Evolutionary conservation across 2,888 invertebrate genomes (phyloP).

Genomic region (Phalera bucephala): DNA sequence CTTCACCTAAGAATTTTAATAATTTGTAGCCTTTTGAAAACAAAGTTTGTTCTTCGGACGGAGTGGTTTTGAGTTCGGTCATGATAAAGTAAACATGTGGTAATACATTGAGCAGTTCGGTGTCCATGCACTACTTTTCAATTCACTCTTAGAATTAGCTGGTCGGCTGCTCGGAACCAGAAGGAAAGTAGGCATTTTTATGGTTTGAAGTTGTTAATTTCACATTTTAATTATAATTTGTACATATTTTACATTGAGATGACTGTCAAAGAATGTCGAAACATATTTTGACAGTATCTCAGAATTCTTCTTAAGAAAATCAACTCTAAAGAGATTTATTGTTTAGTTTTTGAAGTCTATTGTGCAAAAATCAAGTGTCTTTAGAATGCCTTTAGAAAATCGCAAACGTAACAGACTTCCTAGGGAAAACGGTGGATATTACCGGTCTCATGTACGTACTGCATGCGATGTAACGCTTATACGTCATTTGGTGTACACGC

Average conservation of each 20-base stretch:
- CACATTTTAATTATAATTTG: constrained; percentile 24
- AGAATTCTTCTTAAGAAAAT: constrained; percentile 18
- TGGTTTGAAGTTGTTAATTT: constrained; percentile 20
- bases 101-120: constrained; percentile 41
- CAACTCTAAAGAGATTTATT: no score
- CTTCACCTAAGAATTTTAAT: constrained; percentile 87
- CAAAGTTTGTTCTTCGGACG: constrained; percentile 76
- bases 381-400: no score
- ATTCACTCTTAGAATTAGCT: constrained; percentile 31
- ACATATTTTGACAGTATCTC: constrained; percentile 18
- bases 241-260: constrained; percentile 42
- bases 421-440: no score
- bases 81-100: constrained; percentile 58
- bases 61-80: constrained; percentile 68
- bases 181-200: constrained; percentile 61
- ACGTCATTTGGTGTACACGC: no score
- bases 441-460: no score
- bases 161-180: constrained; percentile 40
- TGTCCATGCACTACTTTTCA: constrained; percentile 32
- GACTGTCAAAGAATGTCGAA: constrained; percentile 29
- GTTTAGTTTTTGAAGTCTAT: no score
- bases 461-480: no score
- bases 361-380: no score
- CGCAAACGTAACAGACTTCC: no score
- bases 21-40: constrained; percentile 84